Evolutionary conservation across 2,888 invertebrate genomes (phyloP), one percentile per base, ranked within the genome.

Genomic region (Phasia obesa): DNA sequence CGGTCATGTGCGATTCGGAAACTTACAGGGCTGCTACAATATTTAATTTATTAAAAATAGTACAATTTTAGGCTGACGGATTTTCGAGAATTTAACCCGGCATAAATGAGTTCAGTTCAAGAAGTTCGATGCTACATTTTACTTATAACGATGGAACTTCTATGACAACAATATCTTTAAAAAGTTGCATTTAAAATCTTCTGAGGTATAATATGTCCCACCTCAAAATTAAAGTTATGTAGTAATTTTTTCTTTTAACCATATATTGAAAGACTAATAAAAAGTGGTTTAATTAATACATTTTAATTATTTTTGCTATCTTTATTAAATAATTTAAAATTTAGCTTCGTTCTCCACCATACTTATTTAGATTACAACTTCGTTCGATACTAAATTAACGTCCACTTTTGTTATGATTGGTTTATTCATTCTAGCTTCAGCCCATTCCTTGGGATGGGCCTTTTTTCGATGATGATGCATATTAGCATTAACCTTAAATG

Each of bases 401-500:
- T 86, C 85, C 1, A 84, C 77, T 69, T 84, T 81, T 25, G 84
- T 73, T 27, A 84, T 75, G 4, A 84, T 80, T 15, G 76, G 78
- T 47, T 75, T 80, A 35, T 84, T 82, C 23, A 85, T 77, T 47
- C 86, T 85, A 42, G 82, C 87, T 65, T 85, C 86, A 13, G 84
- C 86, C 77, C 85, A 88, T 77, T 88, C 88, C 11, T 85, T 85
- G 4, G 87, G 87, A 81, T 88, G 88, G 7, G 84, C 85, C 9
- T 85, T 78, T 62, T 88, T 88, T 4, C 88, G 86, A 81, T 88
- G 88, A 49, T 87, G 87, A 74, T 87, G 87, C 87, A 87, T 87
- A 84, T 88, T 88, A 1, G 88, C 86, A 35, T 86, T 87, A 17
- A 87, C 87, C 62, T 86, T 86, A 70, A 88, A 88, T 9, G 87